Conservation (phyloP, 30 jellyfish, hydroid and myxozoan species). For the Hydra vulgaris region DNA sequence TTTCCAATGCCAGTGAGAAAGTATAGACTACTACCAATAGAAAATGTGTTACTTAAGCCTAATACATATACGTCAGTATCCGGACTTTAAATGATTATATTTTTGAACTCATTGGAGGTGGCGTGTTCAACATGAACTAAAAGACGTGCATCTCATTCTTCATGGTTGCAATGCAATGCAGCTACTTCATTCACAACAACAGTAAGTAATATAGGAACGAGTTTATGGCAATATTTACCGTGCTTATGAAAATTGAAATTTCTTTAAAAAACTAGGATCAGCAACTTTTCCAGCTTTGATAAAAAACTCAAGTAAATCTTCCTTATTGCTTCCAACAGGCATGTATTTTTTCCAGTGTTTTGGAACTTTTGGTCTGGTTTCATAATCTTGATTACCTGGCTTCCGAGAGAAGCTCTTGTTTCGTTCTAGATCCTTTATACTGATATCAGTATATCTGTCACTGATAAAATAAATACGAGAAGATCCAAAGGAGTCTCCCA, state of each 20-base stretch:
- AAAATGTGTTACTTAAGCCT: constrained; percentile 6
- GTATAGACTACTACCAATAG: constrained; percentile 15
- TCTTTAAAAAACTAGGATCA: no score
- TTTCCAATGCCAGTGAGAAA: constrained; percentile 39
- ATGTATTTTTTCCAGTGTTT: no score
- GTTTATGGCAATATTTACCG: constrained; percentile 32
- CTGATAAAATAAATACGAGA: constrained; percentile 33
- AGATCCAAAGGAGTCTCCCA: constrained; percentile 2
- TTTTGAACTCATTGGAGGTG: constrained; percentile 28
- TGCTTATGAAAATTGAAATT: constrained; percentile 27
- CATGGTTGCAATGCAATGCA: constrained; percentile 52
- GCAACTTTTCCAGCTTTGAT: constrained; percentile 24
- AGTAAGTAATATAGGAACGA: constrained; percentile 1
- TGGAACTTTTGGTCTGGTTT: no score
- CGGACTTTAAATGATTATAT: no score
- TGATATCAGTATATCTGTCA: constrained; percentile 44
- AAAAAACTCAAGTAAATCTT: constrained; percentile 33
- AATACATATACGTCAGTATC: constrained; percentile 58
- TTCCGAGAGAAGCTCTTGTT: no score
- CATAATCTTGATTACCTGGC: no score
- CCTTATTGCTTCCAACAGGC: constrained; percentile 50
- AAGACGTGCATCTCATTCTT: constrained; percentile 61
- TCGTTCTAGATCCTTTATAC: constrained; percentile 35
- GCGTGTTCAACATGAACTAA: constrained; percentile 58
- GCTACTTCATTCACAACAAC: constrained; percentile 22